Percentiles rank a stretch among this genome's conserved stretches.
Evolutionary conservation across 2,113 vertebrate genomes (phyloP).

Genomic region (Ceratotherium simum): DNA sequence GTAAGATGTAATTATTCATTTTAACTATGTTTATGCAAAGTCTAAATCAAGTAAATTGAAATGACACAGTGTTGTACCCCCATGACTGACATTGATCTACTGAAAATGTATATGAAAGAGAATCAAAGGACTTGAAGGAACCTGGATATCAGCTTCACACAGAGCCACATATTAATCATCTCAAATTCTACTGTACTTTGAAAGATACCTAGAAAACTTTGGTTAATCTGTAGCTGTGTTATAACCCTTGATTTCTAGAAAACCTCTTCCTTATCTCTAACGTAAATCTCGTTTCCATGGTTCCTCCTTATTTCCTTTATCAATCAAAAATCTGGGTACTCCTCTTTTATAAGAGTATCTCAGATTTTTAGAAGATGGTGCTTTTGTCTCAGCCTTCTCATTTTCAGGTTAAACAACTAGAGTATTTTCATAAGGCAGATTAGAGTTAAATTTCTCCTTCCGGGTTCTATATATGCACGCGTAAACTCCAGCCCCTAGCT

Average conservation of each 20-base stretch:
- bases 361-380: background rate
- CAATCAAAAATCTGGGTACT: background rate
- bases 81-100: background rate
- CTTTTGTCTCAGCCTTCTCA: background rate
- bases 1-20: slow-evolving; percentile 11
- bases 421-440: background rate
- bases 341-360: background rate
- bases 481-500: background rate
- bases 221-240: background rate
- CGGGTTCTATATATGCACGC: background rate
- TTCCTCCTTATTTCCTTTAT: background rate
- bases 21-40: background rate
- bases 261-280: background rate
- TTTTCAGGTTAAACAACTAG: background rate
- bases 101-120: background rate
- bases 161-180: background rate
- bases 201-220: background rate
- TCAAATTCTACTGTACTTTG: background rate
- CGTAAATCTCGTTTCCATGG: background rate
- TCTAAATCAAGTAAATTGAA: background rate
- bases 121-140: background rate
- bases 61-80: background rate
- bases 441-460: background rate
- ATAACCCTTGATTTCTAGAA: slow-evolving; percentile 5
- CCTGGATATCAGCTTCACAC: background rate